Conservation (phyloP, 2,888 invertebrate species). For the Prosapia bicincta region DNA sequence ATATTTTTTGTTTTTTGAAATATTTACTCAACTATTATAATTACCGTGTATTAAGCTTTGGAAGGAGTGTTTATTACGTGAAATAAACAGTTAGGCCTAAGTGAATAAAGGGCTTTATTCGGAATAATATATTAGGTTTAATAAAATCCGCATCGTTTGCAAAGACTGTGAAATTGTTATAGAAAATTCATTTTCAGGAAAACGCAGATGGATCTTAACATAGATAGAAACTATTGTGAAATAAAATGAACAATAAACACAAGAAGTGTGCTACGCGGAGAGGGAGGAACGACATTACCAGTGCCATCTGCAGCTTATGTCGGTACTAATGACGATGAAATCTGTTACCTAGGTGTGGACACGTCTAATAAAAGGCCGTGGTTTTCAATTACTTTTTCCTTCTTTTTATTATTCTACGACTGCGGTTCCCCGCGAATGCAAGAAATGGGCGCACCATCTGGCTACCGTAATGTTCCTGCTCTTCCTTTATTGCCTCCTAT, state of each 20-base stretch:
- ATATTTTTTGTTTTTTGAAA: no score
- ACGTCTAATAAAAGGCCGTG: background rate
- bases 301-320: background rate
- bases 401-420: background rate
- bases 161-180: no score
- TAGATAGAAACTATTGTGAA: background rate
- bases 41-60: no score
- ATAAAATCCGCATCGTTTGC: no score
- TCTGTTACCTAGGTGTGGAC: background rate
- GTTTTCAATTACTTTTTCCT: background rate
- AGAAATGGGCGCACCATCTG: slow-evolving; percentile 2
- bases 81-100: no score
- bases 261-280: background rate
- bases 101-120: no score
- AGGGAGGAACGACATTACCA: background rate
- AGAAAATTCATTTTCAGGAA: no score
- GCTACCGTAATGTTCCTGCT: background rate
- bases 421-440: background rate
- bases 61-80: no score
- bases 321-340: slow-evolving; percentile 2
- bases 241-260: background rate
- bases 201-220: background rate
- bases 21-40: no score
- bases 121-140: no score
- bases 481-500: no score